Conservation (phyloP, 2,113 vertebrate species). For the Apistogramma diplotaenia region DNA sequence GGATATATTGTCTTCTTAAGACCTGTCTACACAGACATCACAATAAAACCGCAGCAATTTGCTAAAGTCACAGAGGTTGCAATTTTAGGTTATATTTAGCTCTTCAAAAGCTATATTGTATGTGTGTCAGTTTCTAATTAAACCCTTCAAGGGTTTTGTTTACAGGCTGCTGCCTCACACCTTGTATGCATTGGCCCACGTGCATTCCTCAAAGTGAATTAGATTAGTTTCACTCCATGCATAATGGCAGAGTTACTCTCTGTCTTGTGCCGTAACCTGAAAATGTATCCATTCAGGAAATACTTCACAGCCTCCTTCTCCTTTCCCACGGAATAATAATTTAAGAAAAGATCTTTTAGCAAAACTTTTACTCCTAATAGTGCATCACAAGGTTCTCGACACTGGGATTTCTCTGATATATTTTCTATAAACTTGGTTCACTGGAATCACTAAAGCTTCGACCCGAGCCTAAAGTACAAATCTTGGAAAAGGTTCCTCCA, state of each 20-base stretch:
- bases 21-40: neutral
- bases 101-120: constrained; percentile 7
- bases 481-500: neutral
- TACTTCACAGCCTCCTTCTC: constrained; percentile 41
- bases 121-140: constrained; percentile 48
- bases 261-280: constrained; percentile 54
- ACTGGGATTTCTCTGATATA: neutral
- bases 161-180: constrained; percentile 59
- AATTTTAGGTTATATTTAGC: constrained; percentile 16
- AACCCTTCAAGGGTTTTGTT: constrained; percentile 52
- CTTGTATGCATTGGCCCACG: constrained; percentile 69
- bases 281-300: constrained; percentile 66
- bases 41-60: constrained; percentile 1
- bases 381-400: neutral
- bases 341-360: neutral
- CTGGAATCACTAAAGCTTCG: neutral
- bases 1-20: neutral
- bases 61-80: neutral
- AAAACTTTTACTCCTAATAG: neutral
- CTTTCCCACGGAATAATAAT: constrained; percentile 26
- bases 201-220: constrained; percentile 70
- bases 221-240: constrained; percentile 66
- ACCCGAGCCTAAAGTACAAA: neutral
- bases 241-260: constrained; percentile 57
- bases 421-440: neutral